Evolutionary conservation across 2,888 invertebrate genomes (phyloP).

Genomic region (Caenorhabditis uteleia): DNA sequence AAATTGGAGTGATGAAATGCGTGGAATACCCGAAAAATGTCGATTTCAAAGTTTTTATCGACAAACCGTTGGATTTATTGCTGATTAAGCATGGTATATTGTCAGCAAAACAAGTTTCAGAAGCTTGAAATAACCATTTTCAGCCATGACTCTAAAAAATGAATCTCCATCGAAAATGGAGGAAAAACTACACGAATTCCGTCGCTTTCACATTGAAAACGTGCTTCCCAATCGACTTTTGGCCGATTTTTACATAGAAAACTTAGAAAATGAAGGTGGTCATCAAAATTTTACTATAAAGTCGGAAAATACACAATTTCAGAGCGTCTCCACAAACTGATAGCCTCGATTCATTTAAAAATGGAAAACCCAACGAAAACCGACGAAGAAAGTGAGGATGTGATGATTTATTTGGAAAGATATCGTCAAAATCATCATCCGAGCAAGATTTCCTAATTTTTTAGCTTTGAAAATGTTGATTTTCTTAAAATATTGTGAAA

Average conservation of each 20-base stretch:
- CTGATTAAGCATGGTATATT: constrained; percentile 16
- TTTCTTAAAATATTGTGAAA: too few species aligned
- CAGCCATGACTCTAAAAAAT: background rate
- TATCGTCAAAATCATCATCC: constrained; percentile 6
- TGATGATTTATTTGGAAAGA: constrained; percentile 12
- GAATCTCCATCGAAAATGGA: background rate
- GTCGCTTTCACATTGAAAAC: constrained; percentile 10
- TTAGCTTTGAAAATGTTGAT: too few species aligned
- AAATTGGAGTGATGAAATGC: background rate
- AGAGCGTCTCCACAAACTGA: background rate
- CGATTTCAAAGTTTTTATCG: constrained; percentile 18
- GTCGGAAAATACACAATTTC: too few species aligned
- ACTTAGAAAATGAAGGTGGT: constrained; percentile 18
- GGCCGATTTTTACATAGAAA: constrained; percentile 13
- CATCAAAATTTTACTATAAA: too few species aligned
- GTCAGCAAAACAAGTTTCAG: background rate
- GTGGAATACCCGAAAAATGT: background rate
- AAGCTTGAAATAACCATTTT: background rate
- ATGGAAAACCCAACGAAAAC: background rate
- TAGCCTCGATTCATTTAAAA: background rate
- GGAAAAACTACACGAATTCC: constrained; percentile 14
- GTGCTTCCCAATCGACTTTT: constrained; percentile 1
- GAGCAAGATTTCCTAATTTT: background rate
- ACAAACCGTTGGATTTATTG: constrained; percentile 10
- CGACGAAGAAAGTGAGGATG: constrained; percentile 12